These are phyloP conservation scores for Melipona beecheii DNA, from an alignment of 2,888 invertebrate genomes.

Conservation along the genomic window DNA sequence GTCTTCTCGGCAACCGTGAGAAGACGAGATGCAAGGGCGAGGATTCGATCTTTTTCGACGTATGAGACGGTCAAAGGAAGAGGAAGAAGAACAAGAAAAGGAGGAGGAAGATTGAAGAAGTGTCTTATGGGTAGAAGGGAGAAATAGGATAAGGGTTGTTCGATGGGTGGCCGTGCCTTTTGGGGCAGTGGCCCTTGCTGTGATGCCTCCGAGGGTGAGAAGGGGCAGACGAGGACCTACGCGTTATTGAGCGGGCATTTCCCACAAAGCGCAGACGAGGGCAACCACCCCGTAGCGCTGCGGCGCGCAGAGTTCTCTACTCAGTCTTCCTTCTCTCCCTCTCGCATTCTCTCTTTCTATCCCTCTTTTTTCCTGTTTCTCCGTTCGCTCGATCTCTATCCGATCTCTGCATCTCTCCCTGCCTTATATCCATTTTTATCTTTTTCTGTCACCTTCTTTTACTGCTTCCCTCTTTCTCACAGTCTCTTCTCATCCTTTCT, in stretches of 20 bases:
- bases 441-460: constrained; percentile 52
- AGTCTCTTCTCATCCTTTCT: constrained; percentile 27
- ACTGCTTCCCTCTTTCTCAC: constrained; percentile 35
- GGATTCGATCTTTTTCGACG: constrained; percentile 58
- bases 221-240: constrained; percentile 76
- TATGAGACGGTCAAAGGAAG: background rate
- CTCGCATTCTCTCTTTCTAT: constrained; percentile 21
- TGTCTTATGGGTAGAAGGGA: constrained; percentile 45
- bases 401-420: constrained; percentile 19
- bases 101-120: constrained; percentile 41
- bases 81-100: background rate
- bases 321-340: constrained; percentile 59
- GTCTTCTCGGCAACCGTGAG: background rate
- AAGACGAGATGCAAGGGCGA: constrained; percentile 42
- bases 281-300: constrained; percentile 82
- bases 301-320: constrained; percentile 72
- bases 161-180: constrained; percentile 70
- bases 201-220: constrained; percentile 67
- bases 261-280: constrained; percentile 84
- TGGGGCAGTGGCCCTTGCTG: constrained; percentile 76
- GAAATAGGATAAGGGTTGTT: constrained; percentile 63
- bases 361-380: constrained; percentile 26
- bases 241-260: constrained; percentile 84
- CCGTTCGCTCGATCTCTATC: constrained; percentile 24
- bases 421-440: constrained; percentile 43